Conservation (phyloP, 2,888 invertebrate genomes). For the Thecophora atra region DNA sequence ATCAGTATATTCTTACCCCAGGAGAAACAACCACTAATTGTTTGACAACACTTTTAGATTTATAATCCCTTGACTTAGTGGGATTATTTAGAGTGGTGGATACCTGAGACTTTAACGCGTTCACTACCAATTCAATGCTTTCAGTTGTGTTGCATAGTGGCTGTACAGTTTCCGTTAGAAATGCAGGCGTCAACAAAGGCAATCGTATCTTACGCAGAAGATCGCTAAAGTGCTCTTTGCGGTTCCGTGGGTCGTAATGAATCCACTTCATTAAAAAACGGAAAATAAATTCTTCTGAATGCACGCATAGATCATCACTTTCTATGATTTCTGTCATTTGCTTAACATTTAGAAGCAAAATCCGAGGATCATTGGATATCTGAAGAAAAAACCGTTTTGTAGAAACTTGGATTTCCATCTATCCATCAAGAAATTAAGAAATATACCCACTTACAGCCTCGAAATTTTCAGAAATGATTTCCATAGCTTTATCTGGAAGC, state of each 20-base stretch:
- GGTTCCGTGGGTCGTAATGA: background rate
- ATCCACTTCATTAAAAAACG: background rate
- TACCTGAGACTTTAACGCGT: no score
- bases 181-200: background rate
- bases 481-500: slow-evolving; percentile 81
- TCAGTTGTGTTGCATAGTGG: background rate
- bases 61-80: background rate
- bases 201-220: background rate
- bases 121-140: background rate
- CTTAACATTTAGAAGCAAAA: no score
- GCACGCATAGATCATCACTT: no score
- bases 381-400: background rate
- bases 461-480: slow-evolving; percentile 84
- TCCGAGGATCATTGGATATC: background rate
- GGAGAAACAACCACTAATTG: no score
- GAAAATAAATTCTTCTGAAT: background rate
- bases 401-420: no score
- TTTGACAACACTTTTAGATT: no score
- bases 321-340: no score
- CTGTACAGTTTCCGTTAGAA: background rate
- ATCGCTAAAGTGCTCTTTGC: background rate
- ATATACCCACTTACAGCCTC: background rate
- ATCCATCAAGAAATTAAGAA: no score
- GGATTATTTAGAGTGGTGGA: background rate
- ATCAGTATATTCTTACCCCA: no score